phyloP scores from a whole-genome alignment of 2,888 invertebrate genomes.

The Leptogaster cylindrica region DNA sequence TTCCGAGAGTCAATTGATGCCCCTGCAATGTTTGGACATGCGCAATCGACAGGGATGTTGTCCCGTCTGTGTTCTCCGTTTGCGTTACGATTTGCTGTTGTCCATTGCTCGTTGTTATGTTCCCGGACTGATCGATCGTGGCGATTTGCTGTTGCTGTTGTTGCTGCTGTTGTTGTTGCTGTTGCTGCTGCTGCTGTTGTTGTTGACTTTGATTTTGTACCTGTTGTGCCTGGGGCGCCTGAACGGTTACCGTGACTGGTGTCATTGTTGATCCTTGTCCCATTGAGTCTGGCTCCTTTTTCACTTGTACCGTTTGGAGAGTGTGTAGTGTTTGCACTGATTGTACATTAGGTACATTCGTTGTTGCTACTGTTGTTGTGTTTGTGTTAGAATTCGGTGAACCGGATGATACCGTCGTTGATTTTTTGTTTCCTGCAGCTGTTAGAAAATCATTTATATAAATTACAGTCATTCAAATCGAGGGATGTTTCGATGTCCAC shows the following conservation, averaged over 20 bases:
- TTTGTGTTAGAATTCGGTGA: conserved; percentile 43
- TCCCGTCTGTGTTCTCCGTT: conserved; percentile 61
- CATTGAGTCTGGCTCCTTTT: conserved; percentile 61
- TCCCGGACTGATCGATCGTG: conserved; percentile 59
- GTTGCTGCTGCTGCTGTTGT: conserved; percentile 51
- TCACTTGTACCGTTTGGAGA: conserved; percentile 60
- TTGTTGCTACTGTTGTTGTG: conserved; percentile 43
- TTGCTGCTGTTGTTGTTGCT: conserved; percentile 52
- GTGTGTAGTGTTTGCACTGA: conserved; percentile 60
- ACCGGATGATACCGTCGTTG: conserved; percentile 49
- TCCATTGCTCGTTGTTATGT: conserved; percentile 54
- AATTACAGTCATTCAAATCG: neutral
- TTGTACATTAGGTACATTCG: conserved; percentile 58
- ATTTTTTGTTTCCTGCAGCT: conserved; percentile 30
- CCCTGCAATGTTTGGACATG: conserved; percentile 62
- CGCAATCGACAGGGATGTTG: conserved; percentile 60
- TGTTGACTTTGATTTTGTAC: conserved; percentile 44
- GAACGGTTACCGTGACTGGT: conserved; percentile 50
- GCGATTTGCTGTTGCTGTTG: conserved; percentile 57
- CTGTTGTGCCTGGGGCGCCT: conserved; percentile 36
- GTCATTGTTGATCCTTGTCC: conserved; percentile 45
- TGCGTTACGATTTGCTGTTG: conserved; percentile 60
- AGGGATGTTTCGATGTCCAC: no score
- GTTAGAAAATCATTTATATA: neutral
- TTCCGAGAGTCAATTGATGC: conserved; percentile 60